phyloP scores from a whole-genome alignment of 2,113 vertebrate genomes.

The Rhipidura dahli region DNA sequence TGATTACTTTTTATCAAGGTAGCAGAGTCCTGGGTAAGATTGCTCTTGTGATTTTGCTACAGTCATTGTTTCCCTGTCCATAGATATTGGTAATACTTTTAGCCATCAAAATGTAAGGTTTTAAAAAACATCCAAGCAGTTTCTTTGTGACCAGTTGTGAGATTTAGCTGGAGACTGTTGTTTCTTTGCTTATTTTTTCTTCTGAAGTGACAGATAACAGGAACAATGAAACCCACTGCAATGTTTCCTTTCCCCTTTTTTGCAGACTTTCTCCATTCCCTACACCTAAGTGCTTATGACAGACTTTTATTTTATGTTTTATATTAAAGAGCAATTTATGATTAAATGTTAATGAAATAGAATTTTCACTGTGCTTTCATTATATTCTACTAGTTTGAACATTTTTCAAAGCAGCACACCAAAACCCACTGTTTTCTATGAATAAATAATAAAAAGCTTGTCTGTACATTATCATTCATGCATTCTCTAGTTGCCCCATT shows the following conservation, averaged over 20 bases:
- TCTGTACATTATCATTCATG: slow-evolving; percentile 85
- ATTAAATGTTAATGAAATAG: slow-evolving; percentile 94
- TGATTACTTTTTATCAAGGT: not conserved
- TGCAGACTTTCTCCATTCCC: slow-evolving; percentile 78
- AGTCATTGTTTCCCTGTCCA: not conserved
- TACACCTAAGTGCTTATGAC: slow-evolving; percentile 88
- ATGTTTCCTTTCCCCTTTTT: slow-evolving; percentile 77
- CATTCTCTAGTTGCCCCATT: slow-evolving; percentile 84
- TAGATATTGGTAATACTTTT: not conserved
- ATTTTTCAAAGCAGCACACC: slow-evolving; percentile 92
- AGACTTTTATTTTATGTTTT: slow-evolving; percentile 91
- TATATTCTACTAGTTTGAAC: slow-evolving; percentile 90
- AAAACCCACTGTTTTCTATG: slow-evolving; percentile 92
- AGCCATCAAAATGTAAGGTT: not conserved
- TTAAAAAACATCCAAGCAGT: not conserved
- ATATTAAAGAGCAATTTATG: slow-evolving; percentile 90
- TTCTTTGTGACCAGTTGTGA: not conserved
- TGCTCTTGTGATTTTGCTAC: not conserved
- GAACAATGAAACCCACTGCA: slow-evolving; percentile 48
- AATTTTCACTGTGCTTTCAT: slow-evolving; percentile 89
- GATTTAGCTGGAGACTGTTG: slow-evolving; percentile 5
- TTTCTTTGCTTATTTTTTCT: slow-evolving; percentile 30
- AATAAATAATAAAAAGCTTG: slow-evolving; percentile 90
- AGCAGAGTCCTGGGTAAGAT: not conserved
- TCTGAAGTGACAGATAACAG: slow-evolving; percentile 50